Evolutionary conservation across 2,113 vertebrate genomes (phyloP).

Genomic region (Gnathonemus echidnorhynchus): DNA sequence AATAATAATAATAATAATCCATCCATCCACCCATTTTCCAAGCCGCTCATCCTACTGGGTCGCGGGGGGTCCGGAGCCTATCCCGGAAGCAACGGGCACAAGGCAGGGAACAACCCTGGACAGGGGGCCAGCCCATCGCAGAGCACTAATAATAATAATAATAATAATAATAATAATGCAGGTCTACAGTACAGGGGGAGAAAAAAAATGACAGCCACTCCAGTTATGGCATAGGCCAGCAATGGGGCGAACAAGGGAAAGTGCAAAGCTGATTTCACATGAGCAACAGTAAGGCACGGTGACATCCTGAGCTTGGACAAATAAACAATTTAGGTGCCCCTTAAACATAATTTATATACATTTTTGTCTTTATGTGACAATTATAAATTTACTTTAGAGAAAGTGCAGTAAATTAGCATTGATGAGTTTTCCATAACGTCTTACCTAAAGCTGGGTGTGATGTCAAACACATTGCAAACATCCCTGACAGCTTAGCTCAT

Average conservation of each 20-base stretch:
- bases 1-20: no score
- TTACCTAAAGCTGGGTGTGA: neutral
- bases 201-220: neutral
- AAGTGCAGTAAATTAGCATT: neutral
- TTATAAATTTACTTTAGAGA: neutral
- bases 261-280: neutral
- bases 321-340: neutral
- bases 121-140: no score
- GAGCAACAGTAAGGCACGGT: neutral
- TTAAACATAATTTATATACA: neutral
- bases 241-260: neutral
- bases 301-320: neutral
- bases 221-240: neutral
- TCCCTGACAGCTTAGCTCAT: neutral
- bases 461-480: neutral
- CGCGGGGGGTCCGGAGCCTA: no score
- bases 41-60: no score
- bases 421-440: neutral
- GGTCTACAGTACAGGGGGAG: no score
- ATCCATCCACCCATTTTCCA: no score
- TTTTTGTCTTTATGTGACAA: neutral
- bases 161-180: no score
- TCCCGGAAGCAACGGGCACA: no score
- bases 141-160: no score
- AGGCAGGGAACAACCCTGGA: no score